Base-by-base conservation (phyloP, 2,888 invertebrate species). In the Penaeus monodon region DNA sequence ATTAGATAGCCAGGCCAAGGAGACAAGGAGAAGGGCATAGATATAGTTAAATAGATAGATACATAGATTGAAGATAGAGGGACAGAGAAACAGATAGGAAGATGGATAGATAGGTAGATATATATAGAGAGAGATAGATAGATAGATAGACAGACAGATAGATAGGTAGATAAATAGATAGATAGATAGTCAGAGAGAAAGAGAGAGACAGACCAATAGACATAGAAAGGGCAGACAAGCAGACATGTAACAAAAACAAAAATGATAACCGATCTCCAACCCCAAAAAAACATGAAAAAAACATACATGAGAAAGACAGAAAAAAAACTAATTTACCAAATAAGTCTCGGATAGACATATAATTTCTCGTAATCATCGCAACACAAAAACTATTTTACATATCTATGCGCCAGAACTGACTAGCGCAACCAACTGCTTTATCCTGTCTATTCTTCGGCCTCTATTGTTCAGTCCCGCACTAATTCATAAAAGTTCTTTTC, bases 401-500 rank as follows among this genome's bases (percentile, higher is more conserved):
- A 63, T 81, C 85, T 65, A 85, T 81, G 20, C 81, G 74, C 27
- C 65, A 44, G 80, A 63, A 73, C 70, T 63, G 81, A 85, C 85
- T 65, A 49, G 81, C 81, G 81, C 66, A 49, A 81, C 85, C 85
- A 85, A 80, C 85, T 80, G 79, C 85, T 81, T 84, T 78, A 63
- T 74, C 49, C 81, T 74, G 44, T 44, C 74, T 76, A 65, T 85
- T 33, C 38, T 33, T 74, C 33, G 1, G 8, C 33, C 33, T 49
- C 84, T 20, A 81, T 85, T 81, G 81, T 85, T 80, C 64, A 76
- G 38, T 49, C n/a, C 73, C 80, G 85, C 74, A 85, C 85, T 85
- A 85, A 85, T 85, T 85, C 85, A 85, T 81, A 85, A 85, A 85
- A 85, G 64, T 81, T 85, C 81, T 73, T 65, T 81, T 81, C 81